Percentiles rank a stretch among this genome's conserved stretches.
These are phyloP conservation scores for Halcyon chelicuti DNA, from an alignment of 2,797 vertebrate genomes.

Conservation along the genomic window DNA sequence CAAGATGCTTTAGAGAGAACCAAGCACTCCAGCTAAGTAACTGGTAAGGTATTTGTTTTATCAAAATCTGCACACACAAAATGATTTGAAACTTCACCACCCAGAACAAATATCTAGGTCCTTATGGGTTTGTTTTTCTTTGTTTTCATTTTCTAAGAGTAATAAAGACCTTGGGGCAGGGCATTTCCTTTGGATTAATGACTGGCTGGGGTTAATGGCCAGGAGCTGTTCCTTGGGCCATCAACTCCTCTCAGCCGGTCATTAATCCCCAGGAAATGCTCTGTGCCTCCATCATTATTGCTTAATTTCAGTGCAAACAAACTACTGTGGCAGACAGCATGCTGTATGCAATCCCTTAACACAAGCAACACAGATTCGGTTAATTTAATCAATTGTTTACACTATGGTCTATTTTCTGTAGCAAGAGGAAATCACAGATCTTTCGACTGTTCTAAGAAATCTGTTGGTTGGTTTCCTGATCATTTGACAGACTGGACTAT, in stretches of 20 bases:
- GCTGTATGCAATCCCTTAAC: slow-evolving; percentile 54
- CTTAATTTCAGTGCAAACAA: slow-evolving; percentile 78
- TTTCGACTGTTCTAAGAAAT: slow-evolving; percentile 3
- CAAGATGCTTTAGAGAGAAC: neutral
- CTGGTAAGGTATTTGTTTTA: neutral
- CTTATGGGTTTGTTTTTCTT: slow-evolving; percentile 22
- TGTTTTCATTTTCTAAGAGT: slow-evolving; percentile 58
- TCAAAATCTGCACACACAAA: slow-evolving; percentile 3
- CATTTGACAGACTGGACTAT: neutral
- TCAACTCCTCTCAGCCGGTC: slow-evolving; percentile 70
- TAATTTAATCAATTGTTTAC: slow-evolving; percentile 78
- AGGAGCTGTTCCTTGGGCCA: slow-evolving; percentile 62
- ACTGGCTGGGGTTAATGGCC: slow-evolving; percentile 73
- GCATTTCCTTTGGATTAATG: slow-evolving; percentile 74
- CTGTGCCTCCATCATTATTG: slow-evolving; percentile 64
- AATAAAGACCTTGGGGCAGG: slow-evolving; percentile 50
- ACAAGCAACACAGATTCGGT: slow-evolving; percentile 56
- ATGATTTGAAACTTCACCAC: slow-evolving; percentile 20
- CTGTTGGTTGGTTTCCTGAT: neutral
- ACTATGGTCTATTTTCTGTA: slow-evolving; percentile 53
- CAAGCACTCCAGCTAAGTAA: neutral
- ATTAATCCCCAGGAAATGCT: slow-evolving; percentile 72
- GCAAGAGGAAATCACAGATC: slow-evolving; percentile 58
- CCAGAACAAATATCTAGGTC: neutral
- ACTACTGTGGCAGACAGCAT: slow-evolving; percentile 50